A percentile compares a stretch with the other conserved stretches of the same genome.
Evolutionary conservation across 1,140 invertebrate genomes (phyloP).

Genomic region (Lerema accius): DNA sequence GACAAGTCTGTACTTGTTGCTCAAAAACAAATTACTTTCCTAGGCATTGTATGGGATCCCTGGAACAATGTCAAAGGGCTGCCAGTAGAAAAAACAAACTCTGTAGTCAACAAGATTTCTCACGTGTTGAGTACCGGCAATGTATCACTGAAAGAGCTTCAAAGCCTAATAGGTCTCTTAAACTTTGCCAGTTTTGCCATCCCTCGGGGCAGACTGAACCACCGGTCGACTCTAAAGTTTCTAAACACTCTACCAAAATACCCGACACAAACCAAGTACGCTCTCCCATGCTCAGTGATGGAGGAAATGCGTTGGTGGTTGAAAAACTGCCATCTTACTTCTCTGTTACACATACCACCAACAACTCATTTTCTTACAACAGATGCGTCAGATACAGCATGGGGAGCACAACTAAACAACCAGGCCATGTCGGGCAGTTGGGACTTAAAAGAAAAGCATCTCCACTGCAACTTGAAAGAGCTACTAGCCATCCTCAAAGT

Average conservation of each 20-base stretch:
- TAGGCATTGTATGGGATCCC: conserved; percentile 22
- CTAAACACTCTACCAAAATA: conserved; percentile 1
- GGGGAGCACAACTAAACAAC: conserved; percentile 36
- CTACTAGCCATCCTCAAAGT: conserved; percentile 44
- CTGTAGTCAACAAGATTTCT: neutral
- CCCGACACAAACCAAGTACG: neutral
- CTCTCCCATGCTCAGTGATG: neutral
- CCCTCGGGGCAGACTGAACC: conserved; percentile 26
- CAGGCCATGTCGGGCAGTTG: conserved; percentile 19
- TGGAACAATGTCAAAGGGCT: conserved; percentile 16
- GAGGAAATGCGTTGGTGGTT: conserved; percentile 34
- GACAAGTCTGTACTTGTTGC: conserved; percentile 35
- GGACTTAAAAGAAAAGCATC: conserved; percentile 30
- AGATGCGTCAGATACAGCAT: conserved; percentile 36
- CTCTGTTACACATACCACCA: conserved; percentile 25
- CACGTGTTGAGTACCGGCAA: neutral
- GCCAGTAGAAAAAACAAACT: conserved; percentile 1
- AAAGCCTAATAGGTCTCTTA: conserved; percentile 31
- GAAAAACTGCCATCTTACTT: neutral
- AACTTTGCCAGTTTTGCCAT: conserved; percentile 35
- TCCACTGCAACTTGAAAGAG: conserved; percentile 57
- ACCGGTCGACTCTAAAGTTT: conserved; percentile 17
- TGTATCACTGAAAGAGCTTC: conserved; percentile 5
- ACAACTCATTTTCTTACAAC: conserved; percentile 30
- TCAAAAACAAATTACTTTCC: conserved; percentile 12